A percentile compares a stretch with the other conserved stretches of the same genome.
phyloP scores from a whole-genome alignment of 2,888 invertebrate species.

The Petrophora chlorosata region DNA sequence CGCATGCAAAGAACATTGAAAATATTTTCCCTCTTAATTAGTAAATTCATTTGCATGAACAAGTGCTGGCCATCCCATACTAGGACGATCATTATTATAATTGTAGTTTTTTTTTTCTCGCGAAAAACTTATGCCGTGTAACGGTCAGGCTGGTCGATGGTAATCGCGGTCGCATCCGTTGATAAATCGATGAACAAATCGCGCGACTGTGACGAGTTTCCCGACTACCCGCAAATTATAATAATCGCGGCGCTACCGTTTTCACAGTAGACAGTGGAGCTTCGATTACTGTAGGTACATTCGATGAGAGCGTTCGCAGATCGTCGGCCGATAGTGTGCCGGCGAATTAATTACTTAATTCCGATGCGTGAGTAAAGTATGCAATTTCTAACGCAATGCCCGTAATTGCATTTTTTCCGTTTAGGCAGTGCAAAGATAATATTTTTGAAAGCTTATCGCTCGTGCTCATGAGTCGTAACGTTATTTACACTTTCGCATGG shows the following conservation, averaged over 20 bases:
- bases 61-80: constrained; percentile 72
- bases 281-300: constrained; percentile 65
- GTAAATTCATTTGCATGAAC: constrained; percentile 75
- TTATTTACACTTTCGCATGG: constrained; percentile 62
- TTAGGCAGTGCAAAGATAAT: constrained; percentile 58
- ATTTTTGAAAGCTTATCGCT: constrained; percentile 76
- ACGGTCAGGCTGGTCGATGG: constrained; percentile 69
- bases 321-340: constrained; percentile 72
- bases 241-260: constrained; percentile 63
- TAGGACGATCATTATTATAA: constrained; percentile 79
- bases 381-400: constrained; percentile 75
- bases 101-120: constrained; percentile 71
- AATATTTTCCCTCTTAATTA: constrained; percentile 79
- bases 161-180: constrained; percentile 74
- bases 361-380: constrained; percentile 76
- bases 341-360: constrained; percentile 78
- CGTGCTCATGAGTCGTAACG: constrained; percentile 72
- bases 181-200: constrained; percentile 78
- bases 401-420: constrained; percentile 71
- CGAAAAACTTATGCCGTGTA: constrained; percentile 72
- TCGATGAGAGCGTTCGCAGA: constrained; percentile 67
- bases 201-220: constrained; percentile 73
- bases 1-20: constrained; percentile 72
- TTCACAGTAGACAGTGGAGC: constrained; percentile 53
- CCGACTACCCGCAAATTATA: constrained; percentile 70